A percentile compares a stretch with the other conserved stretches of the same genome.
Conservation (phyloP, 2,113 vertebrate genomes). For the Nibea coibor region DNA sequence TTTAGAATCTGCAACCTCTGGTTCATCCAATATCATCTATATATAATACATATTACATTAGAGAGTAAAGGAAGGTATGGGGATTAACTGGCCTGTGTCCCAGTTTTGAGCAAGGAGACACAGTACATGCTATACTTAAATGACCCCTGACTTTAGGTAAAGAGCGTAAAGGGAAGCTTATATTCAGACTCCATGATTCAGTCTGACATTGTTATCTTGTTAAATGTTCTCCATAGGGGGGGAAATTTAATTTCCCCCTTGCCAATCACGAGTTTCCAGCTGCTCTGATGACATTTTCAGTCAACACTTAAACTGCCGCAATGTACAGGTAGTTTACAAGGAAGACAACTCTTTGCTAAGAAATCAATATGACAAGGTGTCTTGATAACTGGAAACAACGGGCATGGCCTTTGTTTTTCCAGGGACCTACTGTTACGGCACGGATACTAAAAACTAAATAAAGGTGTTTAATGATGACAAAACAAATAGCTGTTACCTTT, state of each 20-base stretch:
- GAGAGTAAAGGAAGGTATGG: neutral
- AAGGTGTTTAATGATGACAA: neutral
- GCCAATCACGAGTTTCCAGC: constrained; percentile 15
- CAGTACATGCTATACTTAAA: neutral
- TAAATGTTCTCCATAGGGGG: neutral
- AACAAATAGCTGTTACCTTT: neutral
- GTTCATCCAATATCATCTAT: neutral
- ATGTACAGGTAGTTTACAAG: neutral
- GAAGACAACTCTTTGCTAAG: neutral
- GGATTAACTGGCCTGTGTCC: neutral
- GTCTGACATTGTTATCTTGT: constrained; percentile 16
- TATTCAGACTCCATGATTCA: constrained; percentile 1
- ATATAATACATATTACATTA: neutral
- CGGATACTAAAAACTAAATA: neutral
- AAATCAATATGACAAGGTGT: neutral
- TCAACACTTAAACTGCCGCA: neutral
- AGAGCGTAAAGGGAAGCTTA: neutral
- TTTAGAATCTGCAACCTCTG: constrained; percentile 36
- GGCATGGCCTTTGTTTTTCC: neutral
- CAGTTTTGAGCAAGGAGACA: constrained; percentile 2
- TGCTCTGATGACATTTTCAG: constrained; percentile 21
- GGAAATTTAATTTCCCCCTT: constrained; percentile 11
- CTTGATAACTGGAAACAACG: neutral
- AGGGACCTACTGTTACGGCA: neutral
- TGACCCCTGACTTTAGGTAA: neutral